Evolutionary conservation across 2,113 vertebrate genomes (phyloP).

Genomic region (Prinia subflava): DNA sequence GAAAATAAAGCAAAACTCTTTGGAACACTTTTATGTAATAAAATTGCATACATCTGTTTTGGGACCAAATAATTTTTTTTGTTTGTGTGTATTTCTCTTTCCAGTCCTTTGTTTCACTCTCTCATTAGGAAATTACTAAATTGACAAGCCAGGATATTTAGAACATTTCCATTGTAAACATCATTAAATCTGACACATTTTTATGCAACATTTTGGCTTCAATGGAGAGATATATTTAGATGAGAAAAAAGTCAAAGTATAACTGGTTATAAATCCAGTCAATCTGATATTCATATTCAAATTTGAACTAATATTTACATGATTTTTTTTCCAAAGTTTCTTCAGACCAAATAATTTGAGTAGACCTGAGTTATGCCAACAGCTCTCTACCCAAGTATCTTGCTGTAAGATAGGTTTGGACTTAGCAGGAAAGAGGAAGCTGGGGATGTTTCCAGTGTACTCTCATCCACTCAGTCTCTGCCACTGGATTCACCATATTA

Average conservation of each 20-base stretch:
- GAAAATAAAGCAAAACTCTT: neutral
- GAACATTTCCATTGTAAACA: conserved; percentile 32
- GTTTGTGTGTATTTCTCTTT: neutral
- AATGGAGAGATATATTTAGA: conserved; percentile 46
- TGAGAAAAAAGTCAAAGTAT: neutral
- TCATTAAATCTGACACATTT: conserved; percentile 46
- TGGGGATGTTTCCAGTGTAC: neutral
- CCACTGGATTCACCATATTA: neutral
- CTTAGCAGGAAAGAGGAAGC: neutral
- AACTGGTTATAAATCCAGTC: neutral
- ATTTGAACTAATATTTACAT: neutral
- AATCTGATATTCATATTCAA: neutral
- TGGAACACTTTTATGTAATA: neutral
- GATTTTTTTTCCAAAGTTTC: neutral
- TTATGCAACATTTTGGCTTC: conserved; percentile 39
- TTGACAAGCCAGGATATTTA: conserved; percentile 41
- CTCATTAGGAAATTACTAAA: conserved; percentile 41
- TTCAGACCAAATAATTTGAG: neutral
- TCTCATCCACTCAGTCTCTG: neutral
- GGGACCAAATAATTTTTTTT: neutral
- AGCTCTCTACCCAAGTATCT: neutral
- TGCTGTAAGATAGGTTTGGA: neutral
- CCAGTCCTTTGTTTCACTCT: neutral
- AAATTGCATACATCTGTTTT: neutral
- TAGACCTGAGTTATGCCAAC: neutral